Evolutionary conservation across 2,888 invertebrate genomes (phyloP).

Genomic region (Pherbina coryleti): DNA sequence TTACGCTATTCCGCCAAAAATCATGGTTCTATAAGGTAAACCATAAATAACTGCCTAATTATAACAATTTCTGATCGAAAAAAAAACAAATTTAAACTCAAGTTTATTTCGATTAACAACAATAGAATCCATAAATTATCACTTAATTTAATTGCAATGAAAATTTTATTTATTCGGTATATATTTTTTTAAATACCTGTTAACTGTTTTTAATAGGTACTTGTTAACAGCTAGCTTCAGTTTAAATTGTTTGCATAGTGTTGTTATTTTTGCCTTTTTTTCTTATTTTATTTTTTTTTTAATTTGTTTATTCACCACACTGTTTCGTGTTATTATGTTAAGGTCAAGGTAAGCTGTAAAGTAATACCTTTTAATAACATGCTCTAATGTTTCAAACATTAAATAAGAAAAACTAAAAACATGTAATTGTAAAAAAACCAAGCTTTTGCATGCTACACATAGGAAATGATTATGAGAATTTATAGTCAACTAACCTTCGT

Average conservation of each 20-base stretch:
- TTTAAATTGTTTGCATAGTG: background rate
- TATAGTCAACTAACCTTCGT: constrained; percentile 44
- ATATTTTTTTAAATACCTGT: too few species aligned
- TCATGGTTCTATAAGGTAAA: too few species aligned
- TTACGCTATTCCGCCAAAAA: too few species aligned
- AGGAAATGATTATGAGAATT: constrained; percentile 25
- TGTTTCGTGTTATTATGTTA: constrained; percentile 58
- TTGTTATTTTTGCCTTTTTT: constrained; percentile 31
- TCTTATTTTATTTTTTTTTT: constrained; percentile 52
- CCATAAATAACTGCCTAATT: too few species aligned
- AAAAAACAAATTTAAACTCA: too few species aligned
- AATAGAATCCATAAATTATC: too few species aligned
- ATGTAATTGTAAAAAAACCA: background rate
- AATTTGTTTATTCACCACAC: constrained; percentile 51
- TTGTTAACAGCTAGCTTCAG: too few species aligned
- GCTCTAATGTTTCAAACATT: background rate
- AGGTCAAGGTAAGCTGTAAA: constrained; percentile 63
- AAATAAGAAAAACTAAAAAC: background rate
- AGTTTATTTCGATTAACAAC: too few species aligned
- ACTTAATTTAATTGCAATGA: too few species aligned
- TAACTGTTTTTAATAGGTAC: too few species aligned
- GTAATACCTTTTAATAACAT: constrained; percentile 41
- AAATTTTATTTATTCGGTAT: too few species aligned
- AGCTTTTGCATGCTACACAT: constrained; percentile 15
- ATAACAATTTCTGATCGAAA: too few species aligned